Evolutionary conservation across 1,140 invertebrate genomes (phyloP).

Genomic region (Nephila pilipes): DNA sequence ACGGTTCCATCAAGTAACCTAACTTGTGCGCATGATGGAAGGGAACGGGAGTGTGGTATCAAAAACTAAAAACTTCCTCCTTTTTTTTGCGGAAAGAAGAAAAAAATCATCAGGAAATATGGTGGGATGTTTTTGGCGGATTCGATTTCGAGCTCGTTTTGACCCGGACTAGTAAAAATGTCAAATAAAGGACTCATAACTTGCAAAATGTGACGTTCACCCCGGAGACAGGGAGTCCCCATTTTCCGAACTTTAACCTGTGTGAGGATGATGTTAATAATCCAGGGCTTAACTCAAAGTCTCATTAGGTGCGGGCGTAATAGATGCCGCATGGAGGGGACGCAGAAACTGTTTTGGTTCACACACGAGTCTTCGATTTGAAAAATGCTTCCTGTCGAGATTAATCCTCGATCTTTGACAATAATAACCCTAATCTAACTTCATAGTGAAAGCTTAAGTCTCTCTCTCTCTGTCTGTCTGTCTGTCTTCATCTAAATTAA

Average conservation of each 20-base stretch:
- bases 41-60: background rate
- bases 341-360: background rate
- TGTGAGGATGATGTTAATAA: background rate
- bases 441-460: too few species aligned
- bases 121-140: background rate
- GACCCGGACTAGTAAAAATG: constrained; percentile 33
- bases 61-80: background rate
- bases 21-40: background rate
- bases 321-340: background rate
- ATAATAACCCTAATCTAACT: too few species aligned
- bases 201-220: constrained; percentile 17
- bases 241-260: constrained; percentile 52
- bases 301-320: background rate
- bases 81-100: background rate
- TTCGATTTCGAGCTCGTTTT: background rate
- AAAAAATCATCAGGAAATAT: background rate
- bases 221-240: background rate
- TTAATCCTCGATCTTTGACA: too few species aligned
- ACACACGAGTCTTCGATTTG: background rate
- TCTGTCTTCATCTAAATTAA: too few species aligned
- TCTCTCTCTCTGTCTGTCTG: too few species aligned
- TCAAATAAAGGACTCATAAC: constrained; percentile 67
- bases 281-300: constrained; percentile 13
- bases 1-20: constrained; percentile 32
- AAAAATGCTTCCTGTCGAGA: background rate